These are phyloP conservation scores for Rhopalosiphum maidis DNA, from an alignment of 1,140 invertebrate genomes.

Conservation along the genomic window DNA sequence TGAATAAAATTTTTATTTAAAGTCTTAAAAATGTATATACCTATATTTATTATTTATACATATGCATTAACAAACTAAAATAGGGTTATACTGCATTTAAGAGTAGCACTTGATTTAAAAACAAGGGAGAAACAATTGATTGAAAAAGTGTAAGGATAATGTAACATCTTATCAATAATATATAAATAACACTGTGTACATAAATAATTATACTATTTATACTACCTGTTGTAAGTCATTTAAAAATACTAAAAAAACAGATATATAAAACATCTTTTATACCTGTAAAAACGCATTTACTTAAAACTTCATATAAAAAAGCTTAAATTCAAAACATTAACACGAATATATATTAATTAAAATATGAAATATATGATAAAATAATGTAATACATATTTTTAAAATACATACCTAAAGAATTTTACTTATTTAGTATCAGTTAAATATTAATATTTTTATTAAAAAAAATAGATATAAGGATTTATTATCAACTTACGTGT, in stretches of 20 bases:
- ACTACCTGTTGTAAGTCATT: too few species aligned
- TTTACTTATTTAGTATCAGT: background rate
- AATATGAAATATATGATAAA: too few species aligned
- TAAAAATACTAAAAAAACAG: too few species aligned
- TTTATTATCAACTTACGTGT: conserved; percentile 29
- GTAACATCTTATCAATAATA: background rate
- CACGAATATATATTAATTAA: too few species aligned
- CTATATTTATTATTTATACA: too few species aligned
- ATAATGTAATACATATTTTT: background rate
- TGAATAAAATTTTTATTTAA: too few species aligned
- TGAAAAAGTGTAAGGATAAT: background rate
- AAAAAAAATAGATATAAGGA: background rate
- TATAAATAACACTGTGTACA: background rate
- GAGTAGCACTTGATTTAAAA: background rate
- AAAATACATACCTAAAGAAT: background rate
- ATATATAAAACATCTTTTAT: too few species aligned
- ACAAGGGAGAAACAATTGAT: background rate
- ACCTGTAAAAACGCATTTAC: background rate
- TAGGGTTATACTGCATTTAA: background rate
- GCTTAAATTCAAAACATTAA: background rate
- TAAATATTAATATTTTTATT: background rate
- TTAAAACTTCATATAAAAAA: background rate
- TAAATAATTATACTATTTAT: background rate
- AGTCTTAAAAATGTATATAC: too few species aligned
- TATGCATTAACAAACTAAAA: background rate